Base-by-base conservation (phyloP, 2,113 vertebrate species). In the Haemorhous mexicanus region DNA sequence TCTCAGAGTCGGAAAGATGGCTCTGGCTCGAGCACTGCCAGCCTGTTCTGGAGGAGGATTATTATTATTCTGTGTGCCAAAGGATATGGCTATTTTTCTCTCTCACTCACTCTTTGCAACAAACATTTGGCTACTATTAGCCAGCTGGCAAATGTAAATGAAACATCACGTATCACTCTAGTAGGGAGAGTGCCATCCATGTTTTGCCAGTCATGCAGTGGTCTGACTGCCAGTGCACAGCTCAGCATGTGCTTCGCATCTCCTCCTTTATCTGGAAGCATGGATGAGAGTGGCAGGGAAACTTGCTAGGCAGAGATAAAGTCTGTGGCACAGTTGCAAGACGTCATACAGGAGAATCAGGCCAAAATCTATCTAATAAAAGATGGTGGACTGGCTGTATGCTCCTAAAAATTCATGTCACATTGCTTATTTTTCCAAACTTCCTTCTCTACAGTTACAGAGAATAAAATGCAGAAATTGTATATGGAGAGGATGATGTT, bases 1-100 rank as follows among this genome's bases (percentile, higher is more conserved):
- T 97, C 96, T 96, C 97, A 96, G 97, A 98, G 97, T 97, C 91
- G 94, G 94, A 98, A 97, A 97, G 97, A 97, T 98, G 97, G 93
- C 97, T 98, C 97, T 98, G 97, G 97, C 97, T 98, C 92, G 94
- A 98, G 97, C 85, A 93, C 61, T 95, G 93, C 97, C 94, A 97
- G 93, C 91, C 96, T 97, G 97, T 97, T 97, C 96, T 96, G 97
- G 96, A 96, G 96, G 93, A 96, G 96, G 91, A 94, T 97, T 97
- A 96, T 98, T 98, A 97, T 95, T 95, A 96, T 72, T 97, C 94
- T 81, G 90, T 95, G 94, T 97, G 96, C 90, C 96, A 95, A 81
- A 94, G 95, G 75, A 96, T 96, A 93, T 95, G 95, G 93, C 90
- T 90, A 97, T 94, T 96, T 95, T 89, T 95, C 75, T 87, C 91